Base-by-base conservation (phyloP, 2,797 vertebrate species). In the Coracias cyanogaster region DNA sequence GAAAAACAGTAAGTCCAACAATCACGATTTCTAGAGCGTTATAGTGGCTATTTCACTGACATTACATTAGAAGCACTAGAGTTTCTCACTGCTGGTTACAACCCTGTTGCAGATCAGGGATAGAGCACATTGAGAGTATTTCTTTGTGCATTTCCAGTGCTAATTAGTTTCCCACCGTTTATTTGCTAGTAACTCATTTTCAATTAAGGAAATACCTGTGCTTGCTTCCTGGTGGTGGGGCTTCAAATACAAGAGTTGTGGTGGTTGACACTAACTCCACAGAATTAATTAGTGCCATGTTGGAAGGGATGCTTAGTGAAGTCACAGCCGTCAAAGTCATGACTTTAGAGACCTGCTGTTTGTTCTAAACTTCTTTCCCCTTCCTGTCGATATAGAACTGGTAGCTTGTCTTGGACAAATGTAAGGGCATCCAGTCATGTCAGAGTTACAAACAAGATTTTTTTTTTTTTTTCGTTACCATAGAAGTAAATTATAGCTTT, bases 241-340 rank as follows among this genome's bases (percentile, higher is more conserved):
- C 65, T 26, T 15, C 18, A 22, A 11, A 21, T 45, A 43, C 22
- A 39, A 29, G 6, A 10, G 57, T 37, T 78, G 29, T 57, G 33
- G 16, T 20, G 6, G 1, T 0, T 86, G 20, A 29, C 11, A 3
- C 3, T 37, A 57, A 16, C n/a, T 72, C 20, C 48, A 16, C 13
- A 55, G 70, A 13, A 7, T 9, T 31, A 39, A 65, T 7, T 46
- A 80, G 8, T 4, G 69, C n/a, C 1, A 0, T n/a, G 15, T 51
- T 86, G 39, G 39, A 79, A 86, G 35, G n/a, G 18, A 15, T 3
- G 2, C 5, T 80, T 52, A 55, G 18, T 49, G 49, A 65, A 49
- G 57, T 55, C 57, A 37, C 28, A 43, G 9, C 14, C 35, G 33
- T 51, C 51, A 20, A 54, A 79, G 7, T 21, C 26, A 64, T 70